Base-by-base conservation (phyloP, 2,888 invertebrate species). In the Stratiomys singularior region DNA sequence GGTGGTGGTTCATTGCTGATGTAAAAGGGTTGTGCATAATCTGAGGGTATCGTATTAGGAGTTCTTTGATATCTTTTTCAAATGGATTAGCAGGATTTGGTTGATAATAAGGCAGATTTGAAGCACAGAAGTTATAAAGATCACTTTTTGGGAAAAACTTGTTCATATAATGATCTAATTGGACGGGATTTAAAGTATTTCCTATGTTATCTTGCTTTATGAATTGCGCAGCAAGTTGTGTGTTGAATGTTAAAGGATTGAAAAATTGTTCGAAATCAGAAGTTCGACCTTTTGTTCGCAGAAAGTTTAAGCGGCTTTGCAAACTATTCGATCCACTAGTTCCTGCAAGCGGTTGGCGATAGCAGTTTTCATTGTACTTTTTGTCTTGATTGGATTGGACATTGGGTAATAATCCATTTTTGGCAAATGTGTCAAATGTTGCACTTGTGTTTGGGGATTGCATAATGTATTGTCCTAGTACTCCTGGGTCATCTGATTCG, bases 231-330 rank as follows among this genome's bases (percentile, higher is more conserved):
- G 72, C 23, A 13, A 58, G 37, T 56, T 74, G 58, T 21, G 56
- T 74, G 37, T 58, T 74, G 28, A 74, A 74, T 1, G 72, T 15
- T 58, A 71, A n/a, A 27, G 72, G 72, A 30, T 74, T 74, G 37
- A 74, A 74, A 18, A 74, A 74, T 30, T 74, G 71, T 15, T 71
- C 47, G n/a, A 71, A 47, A 15, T 71, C 71, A 3, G 71, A 71
- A 15, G 71, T 47, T 15, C 71, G 21, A 2, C 71, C 71, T 71
- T 71, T 71, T 1, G 71, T 71, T n/a, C 71, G 58, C 21, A 74
- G 72, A 28, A 74, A 74, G 30, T 74, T 74, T 23, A 74, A 30
- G 1, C 72, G 72, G 58, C 37, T 74, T 58, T 74, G 72, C 13
- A 74, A 30, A n/a, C 56, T 74, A 56, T 74, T 74, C 2, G 21